Percentiles rank a stretch among this genome's conserved stretches.
Evolutionary conservation across 2,113 vertebrate species (phyloP).

Genomic region (Orthonyx spaldingii): DNA sequence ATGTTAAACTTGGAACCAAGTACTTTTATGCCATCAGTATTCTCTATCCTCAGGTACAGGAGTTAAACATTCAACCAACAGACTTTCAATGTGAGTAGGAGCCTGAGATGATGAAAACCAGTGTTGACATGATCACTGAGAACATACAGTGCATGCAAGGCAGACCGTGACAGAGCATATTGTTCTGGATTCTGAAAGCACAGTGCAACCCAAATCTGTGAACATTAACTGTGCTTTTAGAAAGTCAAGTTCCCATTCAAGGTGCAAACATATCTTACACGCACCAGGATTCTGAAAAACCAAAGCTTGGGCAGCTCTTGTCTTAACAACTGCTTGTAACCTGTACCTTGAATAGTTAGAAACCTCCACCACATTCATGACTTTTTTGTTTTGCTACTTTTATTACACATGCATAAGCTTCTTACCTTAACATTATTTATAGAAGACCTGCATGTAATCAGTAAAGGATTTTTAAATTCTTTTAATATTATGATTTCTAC

Average conservation of each 20-base stretch:
- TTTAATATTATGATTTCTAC: background rate
- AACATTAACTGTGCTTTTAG: background rate
- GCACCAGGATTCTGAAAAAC: background rate
- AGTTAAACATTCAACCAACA: background rate
- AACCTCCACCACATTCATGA: background rate
- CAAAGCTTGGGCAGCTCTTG: background rate
- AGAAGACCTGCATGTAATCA: background rate
- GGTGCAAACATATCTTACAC: background rate
- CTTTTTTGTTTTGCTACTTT: background rate
- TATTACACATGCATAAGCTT: background rate
- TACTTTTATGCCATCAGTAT: background rate
- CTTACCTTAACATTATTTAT: background rate
- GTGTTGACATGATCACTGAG: background rate
- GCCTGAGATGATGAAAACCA: background rate
- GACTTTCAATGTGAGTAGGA: background rate
- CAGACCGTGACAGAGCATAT: background rate
- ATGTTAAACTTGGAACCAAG: background rate
- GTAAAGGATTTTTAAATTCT: background rate
- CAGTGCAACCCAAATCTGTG: background rate
- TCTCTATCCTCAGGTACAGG: background rate
- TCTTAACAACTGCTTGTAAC: background rate
- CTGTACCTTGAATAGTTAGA: background rate
- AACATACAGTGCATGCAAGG: fast-evolving
- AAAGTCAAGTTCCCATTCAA: background rate
- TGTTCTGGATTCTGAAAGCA: background rate